Evolutionary conservation across 2,113 vertebrate species (phyloP).

Genomic region (Agapornis roseicollis): DNA sequence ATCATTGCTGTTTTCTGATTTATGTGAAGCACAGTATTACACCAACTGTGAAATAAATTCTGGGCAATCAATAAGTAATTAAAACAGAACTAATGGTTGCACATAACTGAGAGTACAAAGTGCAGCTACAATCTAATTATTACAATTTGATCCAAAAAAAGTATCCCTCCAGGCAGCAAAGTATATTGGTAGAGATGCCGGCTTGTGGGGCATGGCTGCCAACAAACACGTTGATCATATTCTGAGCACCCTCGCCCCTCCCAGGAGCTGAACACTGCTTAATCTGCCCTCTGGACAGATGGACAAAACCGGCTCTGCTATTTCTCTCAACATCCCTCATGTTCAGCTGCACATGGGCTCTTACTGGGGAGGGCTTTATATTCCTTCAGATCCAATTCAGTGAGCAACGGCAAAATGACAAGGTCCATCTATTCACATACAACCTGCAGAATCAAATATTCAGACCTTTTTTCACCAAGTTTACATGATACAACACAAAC

Average conservation of each 20-base stretch:
- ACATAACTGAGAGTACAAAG: conserved; percentile 13
- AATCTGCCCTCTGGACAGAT: neutral
- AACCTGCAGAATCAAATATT: neutral
- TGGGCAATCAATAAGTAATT: conserved; percentile 57
- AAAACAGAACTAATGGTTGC: conserved; percentile 32
- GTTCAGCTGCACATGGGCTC: neutral
- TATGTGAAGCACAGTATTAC: neutral
- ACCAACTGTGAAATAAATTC: conserved; percentile 42
- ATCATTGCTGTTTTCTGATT: conserved; percentile 5
- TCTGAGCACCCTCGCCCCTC: neutral
- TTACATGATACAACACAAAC: neutral
- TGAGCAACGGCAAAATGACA: neutral
- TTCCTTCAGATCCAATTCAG: neutral
- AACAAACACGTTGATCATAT: neutral
- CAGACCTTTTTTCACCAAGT: neutral
- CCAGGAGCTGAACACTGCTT: neutral
- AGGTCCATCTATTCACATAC: neutral
- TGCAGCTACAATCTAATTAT: conserved; percentile 41
- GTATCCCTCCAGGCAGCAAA: neutral
- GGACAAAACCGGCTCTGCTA: neutral
- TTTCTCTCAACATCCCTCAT: neutral
- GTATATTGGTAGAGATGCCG: neutral
- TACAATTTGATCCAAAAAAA: conserved; percentile 5
- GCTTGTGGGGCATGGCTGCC: neutral
- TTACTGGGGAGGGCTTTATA: neutral